A percentile compares a stretch with the other conserved stretches of the same genome.
Conservation (phyloP, 2,888 invertebrate species). For the Spatulosminthurus flaviceps region DNA sequence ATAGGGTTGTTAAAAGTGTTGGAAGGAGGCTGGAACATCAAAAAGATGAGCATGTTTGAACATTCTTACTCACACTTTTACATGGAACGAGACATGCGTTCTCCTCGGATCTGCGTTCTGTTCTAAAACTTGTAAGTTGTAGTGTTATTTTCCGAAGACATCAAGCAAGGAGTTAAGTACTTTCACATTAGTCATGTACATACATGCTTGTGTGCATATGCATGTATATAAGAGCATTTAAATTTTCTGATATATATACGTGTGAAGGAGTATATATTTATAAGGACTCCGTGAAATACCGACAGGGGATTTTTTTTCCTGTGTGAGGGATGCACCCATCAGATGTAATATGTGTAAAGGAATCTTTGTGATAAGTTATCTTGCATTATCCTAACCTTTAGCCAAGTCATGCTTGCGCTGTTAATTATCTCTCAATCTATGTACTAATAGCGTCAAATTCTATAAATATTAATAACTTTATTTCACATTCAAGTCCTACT, state of each 20-base stretch:
- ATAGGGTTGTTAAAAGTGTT: conserved; percentile 23
- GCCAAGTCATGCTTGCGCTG: no score
- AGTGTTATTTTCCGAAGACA: no score
- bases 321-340: neutral
- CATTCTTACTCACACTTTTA: conserved; percentile 11
- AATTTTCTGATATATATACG: neutral
- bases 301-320: no score
- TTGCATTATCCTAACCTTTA: conserved; percentile 1
- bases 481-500: no score
- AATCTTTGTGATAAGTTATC: neutral
- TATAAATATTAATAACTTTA: neutral
- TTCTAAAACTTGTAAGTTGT: no score
- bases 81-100: conserved; percentile 31
- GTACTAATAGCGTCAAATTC: neutral
- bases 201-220: no score
- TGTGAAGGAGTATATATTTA: no score
- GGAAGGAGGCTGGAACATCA: conserved; percentile 38
- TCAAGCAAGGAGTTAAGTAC: no score
- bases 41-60: conserved; percentile 26
- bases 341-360: neutral
- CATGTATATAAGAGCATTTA: no score
- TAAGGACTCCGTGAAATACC: no score
- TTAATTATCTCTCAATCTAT: neutral
- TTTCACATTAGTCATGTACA: neutral
- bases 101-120: conserved; percentile 1